These are phyloP conservation scores for Eueremaeus valkanovi DNA, from an alignment of 2,888 invertebrate species.

Conservation along the genomic window DNA sequence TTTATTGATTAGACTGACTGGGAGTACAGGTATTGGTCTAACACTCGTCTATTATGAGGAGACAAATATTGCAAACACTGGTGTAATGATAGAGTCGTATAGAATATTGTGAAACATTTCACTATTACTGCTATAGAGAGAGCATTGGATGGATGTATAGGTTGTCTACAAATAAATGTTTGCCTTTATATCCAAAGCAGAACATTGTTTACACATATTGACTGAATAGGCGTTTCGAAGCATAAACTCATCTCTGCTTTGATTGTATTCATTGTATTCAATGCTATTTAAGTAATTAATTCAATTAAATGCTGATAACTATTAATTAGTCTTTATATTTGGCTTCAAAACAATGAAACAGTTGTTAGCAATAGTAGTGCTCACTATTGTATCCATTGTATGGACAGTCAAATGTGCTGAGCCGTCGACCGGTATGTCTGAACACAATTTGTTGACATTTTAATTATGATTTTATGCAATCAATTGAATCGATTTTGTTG, in stretches of 20 bases:
- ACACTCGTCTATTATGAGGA: no score
- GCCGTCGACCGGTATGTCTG: neutral
- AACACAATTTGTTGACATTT: neutral
- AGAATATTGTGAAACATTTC: no score
- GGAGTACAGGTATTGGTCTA: no score
- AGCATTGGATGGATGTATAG: neutral
- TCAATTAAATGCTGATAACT: neutral
- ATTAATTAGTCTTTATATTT: neutral
- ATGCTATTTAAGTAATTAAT: neutral
- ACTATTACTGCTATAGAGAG: no score
- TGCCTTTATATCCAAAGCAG: no score
- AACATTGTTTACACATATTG: neutral
- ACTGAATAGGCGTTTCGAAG: neutral
- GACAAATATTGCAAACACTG: no score
- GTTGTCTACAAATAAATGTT: neutral
- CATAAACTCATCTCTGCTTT: neutral
- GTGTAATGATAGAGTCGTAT: no score
- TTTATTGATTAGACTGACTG: no score
- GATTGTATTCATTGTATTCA: neutral
- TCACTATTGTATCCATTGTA: neutral
- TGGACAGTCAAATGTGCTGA: neutral
- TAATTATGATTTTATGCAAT: neutral
- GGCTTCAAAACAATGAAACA: neutral
- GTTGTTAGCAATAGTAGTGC: neutral
- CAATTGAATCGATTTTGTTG: neutral